Percentiles rank a stretch among this genome's conserved stretches.
Evolutionary conservation across 2,797 vertebrate species (phyloP).

Genomic region (Allochrocebus solatus): DNA sequence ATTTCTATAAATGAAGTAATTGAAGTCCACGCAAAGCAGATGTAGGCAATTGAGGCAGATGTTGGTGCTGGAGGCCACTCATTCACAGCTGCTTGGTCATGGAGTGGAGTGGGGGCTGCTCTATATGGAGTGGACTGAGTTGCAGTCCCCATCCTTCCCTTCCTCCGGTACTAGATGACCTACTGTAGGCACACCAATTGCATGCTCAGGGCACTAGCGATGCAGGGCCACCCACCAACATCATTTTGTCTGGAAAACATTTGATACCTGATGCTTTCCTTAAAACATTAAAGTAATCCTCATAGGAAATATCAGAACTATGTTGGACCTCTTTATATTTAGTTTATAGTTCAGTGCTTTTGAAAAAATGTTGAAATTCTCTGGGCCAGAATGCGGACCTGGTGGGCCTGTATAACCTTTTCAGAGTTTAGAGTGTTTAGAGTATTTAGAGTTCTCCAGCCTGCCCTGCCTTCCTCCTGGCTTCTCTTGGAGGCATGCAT

Average conservation of each 20-base stretch:
- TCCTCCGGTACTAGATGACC: not conserved
- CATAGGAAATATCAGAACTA: slow-evolving; percentile 17
- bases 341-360: not conserved
- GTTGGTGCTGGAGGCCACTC: not conserved
- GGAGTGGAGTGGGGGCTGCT: not conserved
- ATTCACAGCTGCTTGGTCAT: not conserved
- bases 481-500: not conserved
- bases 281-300: not conserved
- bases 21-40: not conserved
- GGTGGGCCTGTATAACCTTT: not conserved
- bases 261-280: not conserved
- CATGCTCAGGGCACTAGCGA: not conserved
- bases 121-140: not conserved
- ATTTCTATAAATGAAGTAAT: not conserved
- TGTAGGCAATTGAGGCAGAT: not conserved
- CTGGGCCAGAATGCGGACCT: not conserved
- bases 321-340: not conserved
- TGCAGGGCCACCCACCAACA: not conserved
- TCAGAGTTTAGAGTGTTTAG: not conserved
- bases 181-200: not conserved
- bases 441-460: not conserved
- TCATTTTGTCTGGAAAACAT: slow-evolving; percentile 33
- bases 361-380: not conserved
- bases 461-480: not conserved
- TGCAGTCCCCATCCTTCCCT: not conserved